Percentiles rank a stretch among this genome's conserved stretches.
Conservation (phyloP, 23 tunicate species). For the Styela clava region DNA sequence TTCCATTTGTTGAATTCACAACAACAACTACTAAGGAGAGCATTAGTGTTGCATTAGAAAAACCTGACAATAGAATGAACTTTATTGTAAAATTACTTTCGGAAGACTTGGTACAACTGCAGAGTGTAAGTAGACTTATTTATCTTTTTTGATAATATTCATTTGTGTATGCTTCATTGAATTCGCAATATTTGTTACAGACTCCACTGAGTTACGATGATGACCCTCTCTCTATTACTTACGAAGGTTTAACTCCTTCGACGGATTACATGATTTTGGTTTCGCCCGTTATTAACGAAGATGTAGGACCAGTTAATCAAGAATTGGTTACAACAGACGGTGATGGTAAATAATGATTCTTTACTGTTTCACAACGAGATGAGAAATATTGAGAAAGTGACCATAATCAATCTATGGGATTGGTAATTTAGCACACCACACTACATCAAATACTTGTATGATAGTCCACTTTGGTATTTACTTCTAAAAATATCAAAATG, state of each 20-base stretch:
- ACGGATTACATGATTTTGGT: constrained; percentile 28
- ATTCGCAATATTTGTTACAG: background rate
- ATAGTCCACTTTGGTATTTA: no score
- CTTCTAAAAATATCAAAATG: no score
- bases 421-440: no score
- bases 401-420: no score
- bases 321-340: background rate
- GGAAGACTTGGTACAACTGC: background rate
- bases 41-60: background rate
- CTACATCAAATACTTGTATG: no score
- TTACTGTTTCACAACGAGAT: no score
- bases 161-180: no score
- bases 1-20: background rate
- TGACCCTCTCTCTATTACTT: background rate
- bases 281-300: background rate
- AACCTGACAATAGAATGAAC: background rate
- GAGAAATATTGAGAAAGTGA: no score
- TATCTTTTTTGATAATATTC: no score
- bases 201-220: background rate
- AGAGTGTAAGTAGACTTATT: background rate
- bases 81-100: background rate
- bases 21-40: background rate
- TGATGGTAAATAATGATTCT: no score
- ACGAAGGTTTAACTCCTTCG: constrained; percentile 20
- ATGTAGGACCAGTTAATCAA: background rate